A percentile compares a stretch with the other conserved stretches of the same genome.
phyloP scores from a whole-genome alignment of 1,140 invertebrate species.

The Drosophila serrata region DNA sequence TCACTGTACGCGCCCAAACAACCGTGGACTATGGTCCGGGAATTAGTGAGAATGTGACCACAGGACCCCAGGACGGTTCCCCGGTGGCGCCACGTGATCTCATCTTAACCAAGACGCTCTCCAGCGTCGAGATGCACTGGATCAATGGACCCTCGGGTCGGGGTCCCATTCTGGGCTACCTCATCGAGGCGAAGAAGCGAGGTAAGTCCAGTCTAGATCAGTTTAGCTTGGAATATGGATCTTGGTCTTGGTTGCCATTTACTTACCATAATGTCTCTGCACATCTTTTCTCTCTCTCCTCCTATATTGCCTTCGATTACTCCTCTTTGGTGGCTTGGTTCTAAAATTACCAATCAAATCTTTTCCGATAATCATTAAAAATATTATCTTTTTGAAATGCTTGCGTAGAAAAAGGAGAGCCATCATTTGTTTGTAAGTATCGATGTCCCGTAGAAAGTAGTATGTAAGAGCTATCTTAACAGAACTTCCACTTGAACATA shows the following conservation, averaged over 20 bases:
- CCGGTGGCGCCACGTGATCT: conserved; percentile 92
- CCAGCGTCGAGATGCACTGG: conserved; percentile 95
- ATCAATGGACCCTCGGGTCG: conserved; percentile 93
- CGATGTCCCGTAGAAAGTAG: conserved; percentile 6
- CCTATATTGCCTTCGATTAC: conserved; percentile 22
- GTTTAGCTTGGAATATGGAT: not conserved
- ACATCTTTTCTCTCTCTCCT: conserved; percentile 11
- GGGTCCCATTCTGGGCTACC: conserved; percentile 95
- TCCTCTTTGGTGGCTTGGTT: conserved; percentile 64
- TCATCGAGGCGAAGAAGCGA: conserved; percentile 95
- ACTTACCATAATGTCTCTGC: conserved; percentile 5
- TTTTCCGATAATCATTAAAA: conserved; percentile 16
- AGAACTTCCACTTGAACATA: too few species aligned
- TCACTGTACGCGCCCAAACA: conserved; percentile 96
- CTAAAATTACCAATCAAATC: conserved; percentile 27
- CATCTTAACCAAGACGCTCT: conserved; percentile 91
- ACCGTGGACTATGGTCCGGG: conserved; percentile 91
- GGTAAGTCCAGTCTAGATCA: conserved; percentile 87
- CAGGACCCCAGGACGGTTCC: conserved; percentile 97
- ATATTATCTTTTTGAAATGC: conserved; percentile 39
- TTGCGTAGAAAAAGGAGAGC: conserved; percentile 84
- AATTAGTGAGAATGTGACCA: conserved; percentile 93
- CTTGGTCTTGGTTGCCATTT: conserved; percentile 19
- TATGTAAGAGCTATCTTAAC: not conserved
- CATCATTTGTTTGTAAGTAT: conserved; percentile 84